phyloP scores from a whole-genome alignment of 1,140 invertebrate species.

The Trigoniulus corallinus region DNA sequence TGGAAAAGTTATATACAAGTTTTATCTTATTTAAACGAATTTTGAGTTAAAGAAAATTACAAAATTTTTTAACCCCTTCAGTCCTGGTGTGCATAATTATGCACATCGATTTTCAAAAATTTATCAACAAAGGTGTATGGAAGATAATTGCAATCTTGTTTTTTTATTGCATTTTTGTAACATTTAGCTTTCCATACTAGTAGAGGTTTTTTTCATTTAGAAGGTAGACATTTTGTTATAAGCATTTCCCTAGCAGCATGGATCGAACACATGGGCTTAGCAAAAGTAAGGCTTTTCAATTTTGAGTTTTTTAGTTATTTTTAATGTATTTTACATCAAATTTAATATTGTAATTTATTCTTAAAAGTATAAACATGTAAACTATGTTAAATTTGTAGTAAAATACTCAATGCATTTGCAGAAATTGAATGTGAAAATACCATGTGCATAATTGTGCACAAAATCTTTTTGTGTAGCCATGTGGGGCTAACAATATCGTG shows the following conservation, averaged over 20 bases:
- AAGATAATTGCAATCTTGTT: neutral
- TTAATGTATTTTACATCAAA: neutral
- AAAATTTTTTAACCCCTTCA: neutral
- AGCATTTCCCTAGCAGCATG: neutral
- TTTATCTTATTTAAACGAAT: too few species aligned
- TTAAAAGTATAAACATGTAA: neutral
- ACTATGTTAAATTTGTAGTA: neutral
- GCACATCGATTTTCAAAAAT: neutral
- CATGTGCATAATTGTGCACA: neutral
- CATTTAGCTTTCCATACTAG: neutral
- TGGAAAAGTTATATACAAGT: too few species aligned
- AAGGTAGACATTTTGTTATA: neutral
- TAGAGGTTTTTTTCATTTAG: neutral
- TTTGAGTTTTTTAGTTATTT: neutral
- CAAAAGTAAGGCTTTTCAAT: neutral
- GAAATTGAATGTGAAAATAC: neutral
- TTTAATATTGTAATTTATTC: neutral
- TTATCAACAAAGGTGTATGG: neutral
- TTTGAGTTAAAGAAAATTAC: too few species aligned
- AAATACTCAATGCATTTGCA: neutral
- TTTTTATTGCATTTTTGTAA: neutral
- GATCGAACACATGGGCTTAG: neutral
- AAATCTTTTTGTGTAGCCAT: neutral
- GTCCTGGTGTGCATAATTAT: neutral
- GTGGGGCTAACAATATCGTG: neutral